Evolutionary conservation across 2,797 vertebrate genomes (phyloP).

Genomic region (Danionella dracula): DNA sequence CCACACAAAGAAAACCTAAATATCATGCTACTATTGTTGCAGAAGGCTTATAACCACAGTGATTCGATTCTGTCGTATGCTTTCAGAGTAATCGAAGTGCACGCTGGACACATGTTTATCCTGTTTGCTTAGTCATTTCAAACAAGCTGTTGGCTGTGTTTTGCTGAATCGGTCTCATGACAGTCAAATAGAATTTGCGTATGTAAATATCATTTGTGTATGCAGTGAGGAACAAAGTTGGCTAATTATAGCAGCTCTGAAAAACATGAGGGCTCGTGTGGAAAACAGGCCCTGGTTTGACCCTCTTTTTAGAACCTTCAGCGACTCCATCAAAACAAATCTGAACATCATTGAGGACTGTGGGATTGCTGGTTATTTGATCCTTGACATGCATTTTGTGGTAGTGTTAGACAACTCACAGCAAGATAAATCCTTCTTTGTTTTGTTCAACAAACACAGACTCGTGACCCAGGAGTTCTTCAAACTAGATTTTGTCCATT

Average conservation of each 20-base stretch:
- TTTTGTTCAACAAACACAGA: constrained; percentile 12
- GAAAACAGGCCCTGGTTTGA: constrained; percentile 72
- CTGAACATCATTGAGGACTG: constrained; percentile 60
- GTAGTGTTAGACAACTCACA: constrained; percentile 19
- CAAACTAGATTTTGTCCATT: constrained; percentile 34
- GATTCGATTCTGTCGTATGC: background rate
- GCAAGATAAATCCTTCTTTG: constrained; percentile 30
- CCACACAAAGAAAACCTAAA: too few species aligned
- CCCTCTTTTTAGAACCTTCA: constrained; percentile 69
- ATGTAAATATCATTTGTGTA: constrained; percentile 79
- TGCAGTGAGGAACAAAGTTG: constrained; percentile 76
- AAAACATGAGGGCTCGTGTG: constrained; percentile 74
- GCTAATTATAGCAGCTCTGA: constrained; percentile 79
- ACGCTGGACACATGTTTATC: background rate
- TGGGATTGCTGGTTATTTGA: background rate
- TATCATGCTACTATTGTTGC: too few species aligned
- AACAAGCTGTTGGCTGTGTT: constrained; percentile 58
- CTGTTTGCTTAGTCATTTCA: constrained; percentile 40
- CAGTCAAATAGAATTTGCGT: constrained; percentile 72
- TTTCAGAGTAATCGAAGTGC: background rate
- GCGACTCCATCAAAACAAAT: constrained; percentile 73
- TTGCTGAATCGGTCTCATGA: constrained; percentile 63
- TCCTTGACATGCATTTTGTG: constrained; percentile 4
- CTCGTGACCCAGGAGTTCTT: constrained; percentile 1
- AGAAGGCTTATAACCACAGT: too few species aligned